phyloP scores from a whole-genome alignment of 1,140 invertebrate genomes.

The Nasonia vitripennis region DNA sequence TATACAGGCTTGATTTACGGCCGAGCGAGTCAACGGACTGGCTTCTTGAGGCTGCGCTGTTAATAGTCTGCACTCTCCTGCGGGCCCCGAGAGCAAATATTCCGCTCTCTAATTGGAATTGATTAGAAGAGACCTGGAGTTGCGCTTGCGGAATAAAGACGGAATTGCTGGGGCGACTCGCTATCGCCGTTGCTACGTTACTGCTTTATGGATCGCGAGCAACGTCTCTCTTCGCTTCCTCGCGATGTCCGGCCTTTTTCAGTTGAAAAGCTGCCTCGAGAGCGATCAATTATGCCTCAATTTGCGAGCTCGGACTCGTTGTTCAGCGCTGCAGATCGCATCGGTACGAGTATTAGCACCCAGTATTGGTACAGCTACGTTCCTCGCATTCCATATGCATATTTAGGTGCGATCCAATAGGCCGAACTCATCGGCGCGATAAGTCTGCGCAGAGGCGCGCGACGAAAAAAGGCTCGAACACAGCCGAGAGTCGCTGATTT shows the following conservation, averaged over 20 bases:
- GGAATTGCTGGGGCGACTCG: constrained; percentile 59
- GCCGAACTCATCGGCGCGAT: background rate
- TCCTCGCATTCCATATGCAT: too few species aligned
- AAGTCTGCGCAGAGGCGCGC: background rate
- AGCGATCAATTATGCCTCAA: constrained; percentile 29
- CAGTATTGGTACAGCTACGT: too few species aligned
- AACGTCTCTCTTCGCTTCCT: background rate
- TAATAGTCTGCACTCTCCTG: constrained; percentile 70
- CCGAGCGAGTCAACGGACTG: constrained; percentile 63
- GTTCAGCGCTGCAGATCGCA: background rate
- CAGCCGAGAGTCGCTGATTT: constrained; percentile 51
- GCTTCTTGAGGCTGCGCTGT: constrained; percentile 67
- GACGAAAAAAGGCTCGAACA: constrained; percentile 33
- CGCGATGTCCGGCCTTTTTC: background rate
- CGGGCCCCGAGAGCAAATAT: constrained; percentile 70
- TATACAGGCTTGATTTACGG: constrained; percentile 71
- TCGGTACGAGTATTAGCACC: constrained; percentile 5
- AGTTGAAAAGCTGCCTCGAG: background rate
- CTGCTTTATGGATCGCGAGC: constrained; percentile 8
- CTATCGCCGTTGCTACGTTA: background rate
- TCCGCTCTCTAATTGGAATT: constrained; percentile 76
- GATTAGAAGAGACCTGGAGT: constrained; percentile 67
- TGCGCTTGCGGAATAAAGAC: constrained; percentile 67
- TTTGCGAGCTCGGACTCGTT: background rate
- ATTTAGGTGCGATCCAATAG: background rate